Conservation (phyloP, 2,113 vertebrate genomes). For the Tychaedon coryphoeus region DNA sequence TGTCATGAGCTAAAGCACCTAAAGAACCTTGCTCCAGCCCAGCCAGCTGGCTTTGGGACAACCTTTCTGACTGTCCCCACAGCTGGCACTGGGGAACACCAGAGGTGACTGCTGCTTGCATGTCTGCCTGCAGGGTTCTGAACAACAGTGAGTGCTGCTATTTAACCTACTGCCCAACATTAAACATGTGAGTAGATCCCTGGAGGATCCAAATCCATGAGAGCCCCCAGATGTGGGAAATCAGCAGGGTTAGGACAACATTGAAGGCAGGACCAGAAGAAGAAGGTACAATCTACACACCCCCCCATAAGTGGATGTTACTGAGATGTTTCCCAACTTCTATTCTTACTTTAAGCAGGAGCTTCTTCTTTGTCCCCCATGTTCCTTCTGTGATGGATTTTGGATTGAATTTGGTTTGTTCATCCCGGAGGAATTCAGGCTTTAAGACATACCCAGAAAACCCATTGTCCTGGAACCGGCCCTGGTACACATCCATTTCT, state of each 20-base stretch:
- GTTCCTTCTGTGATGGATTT: constrained; percentile 71
- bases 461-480: constrained; percentile 87
- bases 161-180: not conserved
- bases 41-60: not conserved
- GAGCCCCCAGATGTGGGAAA: not conserved
- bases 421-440: constrained; percentile 83
- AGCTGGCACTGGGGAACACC: not conserved
- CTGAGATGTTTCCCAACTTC: not conserved
- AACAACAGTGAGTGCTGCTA: not conserved
- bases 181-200: not conserved
- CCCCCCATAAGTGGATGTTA: not conserved
- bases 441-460: constrained; percentile 90
- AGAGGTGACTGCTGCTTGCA: not conserved
- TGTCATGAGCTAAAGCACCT: not conserved
- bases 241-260: not conserved
- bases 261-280: not conserved
- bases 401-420: constrained; percentile 83
- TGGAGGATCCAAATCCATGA: not conserved
- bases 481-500: constrained; percentile 95
- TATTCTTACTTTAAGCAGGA: constrained; percentile 85
- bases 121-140: not conserved
- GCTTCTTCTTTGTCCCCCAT: constrained; percentile 79
- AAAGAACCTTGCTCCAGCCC: not conserved
- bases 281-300: not conserved
- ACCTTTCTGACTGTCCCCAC: not conserved